phyloP scores from a whole-genome alignment of 2,113 vertebrate species.

The Maccullochella peelii region DNA sequence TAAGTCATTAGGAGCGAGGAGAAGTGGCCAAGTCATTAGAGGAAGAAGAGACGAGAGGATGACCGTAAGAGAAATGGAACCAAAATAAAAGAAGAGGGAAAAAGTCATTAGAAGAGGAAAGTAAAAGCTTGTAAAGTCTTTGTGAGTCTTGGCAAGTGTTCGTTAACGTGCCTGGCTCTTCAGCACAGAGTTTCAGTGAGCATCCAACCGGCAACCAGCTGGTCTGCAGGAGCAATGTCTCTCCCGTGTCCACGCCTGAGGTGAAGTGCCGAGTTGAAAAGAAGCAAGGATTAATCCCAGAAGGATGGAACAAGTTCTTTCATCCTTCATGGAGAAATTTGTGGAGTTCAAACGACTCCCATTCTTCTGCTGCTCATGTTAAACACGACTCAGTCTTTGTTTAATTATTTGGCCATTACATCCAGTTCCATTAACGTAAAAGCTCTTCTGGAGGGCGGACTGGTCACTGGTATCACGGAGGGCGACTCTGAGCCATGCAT shows the following conservation, averaged over 20 bases:
- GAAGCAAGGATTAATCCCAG: not conserved
- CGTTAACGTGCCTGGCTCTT: not conserved
- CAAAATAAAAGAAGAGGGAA: not conserved
- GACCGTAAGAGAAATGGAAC: not conserved
- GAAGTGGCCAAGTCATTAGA: not conserved
- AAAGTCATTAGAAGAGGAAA: constrained; percentile 12
- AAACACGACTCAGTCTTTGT: no score
- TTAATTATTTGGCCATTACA: no score
- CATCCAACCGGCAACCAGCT: not conserved
- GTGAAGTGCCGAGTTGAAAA: no score
- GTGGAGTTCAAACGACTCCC: not conserved
- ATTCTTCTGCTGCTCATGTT: no score
- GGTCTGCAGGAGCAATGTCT: not conserved
- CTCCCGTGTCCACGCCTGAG: not conserved
- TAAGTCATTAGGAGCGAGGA: not conserved
- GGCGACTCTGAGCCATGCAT: not conserved
- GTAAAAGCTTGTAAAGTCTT: not conserved
- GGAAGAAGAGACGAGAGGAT: not conserved
- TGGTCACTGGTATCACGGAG: no score
- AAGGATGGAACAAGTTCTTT: not conserved
- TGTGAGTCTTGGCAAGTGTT: not conserved
- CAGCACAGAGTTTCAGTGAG: not conserved
- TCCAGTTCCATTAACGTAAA: no score
- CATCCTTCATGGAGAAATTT: no score
- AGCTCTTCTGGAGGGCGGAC: no score